Evolutionary conservation across 2,797 vertebrate species (phyloP).

Genomic region (Urosaurus nigricauda): DNA sequence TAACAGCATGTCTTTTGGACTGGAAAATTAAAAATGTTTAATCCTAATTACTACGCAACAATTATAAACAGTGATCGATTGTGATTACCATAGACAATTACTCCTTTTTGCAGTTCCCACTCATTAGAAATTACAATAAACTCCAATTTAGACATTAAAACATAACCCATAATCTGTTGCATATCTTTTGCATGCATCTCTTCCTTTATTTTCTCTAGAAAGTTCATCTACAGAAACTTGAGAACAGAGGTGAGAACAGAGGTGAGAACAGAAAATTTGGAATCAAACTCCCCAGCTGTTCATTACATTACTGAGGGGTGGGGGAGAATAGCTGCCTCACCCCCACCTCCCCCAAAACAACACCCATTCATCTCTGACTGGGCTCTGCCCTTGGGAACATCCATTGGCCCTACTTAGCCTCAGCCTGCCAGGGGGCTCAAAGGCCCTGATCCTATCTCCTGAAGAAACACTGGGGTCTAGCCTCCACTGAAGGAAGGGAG

Average conservation of each 20-base stretch:
- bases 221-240: neutral
- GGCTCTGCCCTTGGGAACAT: too few species aligned
- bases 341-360: too few species aligned
- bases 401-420: too few species aligned
- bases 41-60: constrained; percentile 2
- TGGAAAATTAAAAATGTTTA: constrained; percentile 3
- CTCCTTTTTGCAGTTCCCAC: neutral
- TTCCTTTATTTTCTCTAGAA: neutral
- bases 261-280: neutral
- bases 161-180: neutral
- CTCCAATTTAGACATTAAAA: neutral
- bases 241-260: too few species aligned
- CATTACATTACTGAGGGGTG: too few species aligned
- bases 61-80: neutral
- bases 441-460: too few species aligned
- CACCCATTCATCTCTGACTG: too few species aligned
- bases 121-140: neutral
- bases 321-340: too few species aligned
- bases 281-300: too few species aligned
- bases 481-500: too few species aligned
- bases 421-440: too few species aligned
- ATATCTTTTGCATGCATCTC: neutral
- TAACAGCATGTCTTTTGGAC: neutral
- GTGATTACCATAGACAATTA: neutral
- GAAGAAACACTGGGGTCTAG: too few species aligned